phyloP scores from a whole-genome alignment of 2,888 invertebrate species.

The Cheilosia vulpina region DNA sequence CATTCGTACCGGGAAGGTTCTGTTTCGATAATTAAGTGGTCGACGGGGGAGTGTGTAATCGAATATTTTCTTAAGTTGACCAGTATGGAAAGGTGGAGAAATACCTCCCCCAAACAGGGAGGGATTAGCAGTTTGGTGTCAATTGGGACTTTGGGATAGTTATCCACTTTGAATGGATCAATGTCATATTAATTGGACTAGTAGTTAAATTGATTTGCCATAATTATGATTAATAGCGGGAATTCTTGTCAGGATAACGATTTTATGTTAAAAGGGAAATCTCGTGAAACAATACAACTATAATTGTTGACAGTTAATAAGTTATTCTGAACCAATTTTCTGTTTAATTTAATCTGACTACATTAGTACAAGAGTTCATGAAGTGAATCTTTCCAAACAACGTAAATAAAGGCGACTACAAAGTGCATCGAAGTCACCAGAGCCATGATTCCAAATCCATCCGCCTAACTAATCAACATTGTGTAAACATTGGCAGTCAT shows the following conservation, averaged over 20 bases:
- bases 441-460: too few species aligned
- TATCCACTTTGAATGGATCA: neutral
- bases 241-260: neutral
- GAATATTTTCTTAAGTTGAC: slow-evolving; percentile 16
- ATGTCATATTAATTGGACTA: neutral
- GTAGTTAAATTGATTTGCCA: neutral
- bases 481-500: too few species aligned
- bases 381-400: too few species aligned
- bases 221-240: neutral
- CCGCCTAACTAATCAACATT: too few species aligned
- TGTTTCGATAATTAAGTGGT: slow-evolving; percentile 31
- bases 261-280: neutral
- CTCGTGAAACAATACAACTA: neutral
- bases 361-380: too few species aligned
- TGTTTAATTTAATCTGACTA: too few species aligned
- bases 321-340: neutral
- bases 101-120: neutral
- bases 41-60: slow-evolving; percentile 6
- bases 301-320: neutral
- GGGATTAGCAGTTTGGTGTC: slow-evolving; percentile 17
- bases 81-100: neutral
- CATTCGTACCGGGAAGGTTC: neutral
- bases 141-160: slow-evolving; percentile 13
- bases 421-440: too few species aligned
- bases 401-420: too few species aligned